phyloP scores from a whole-genome alignment of 1,140 invertebrate species.

The Monomorium pharaonis region DNA sequence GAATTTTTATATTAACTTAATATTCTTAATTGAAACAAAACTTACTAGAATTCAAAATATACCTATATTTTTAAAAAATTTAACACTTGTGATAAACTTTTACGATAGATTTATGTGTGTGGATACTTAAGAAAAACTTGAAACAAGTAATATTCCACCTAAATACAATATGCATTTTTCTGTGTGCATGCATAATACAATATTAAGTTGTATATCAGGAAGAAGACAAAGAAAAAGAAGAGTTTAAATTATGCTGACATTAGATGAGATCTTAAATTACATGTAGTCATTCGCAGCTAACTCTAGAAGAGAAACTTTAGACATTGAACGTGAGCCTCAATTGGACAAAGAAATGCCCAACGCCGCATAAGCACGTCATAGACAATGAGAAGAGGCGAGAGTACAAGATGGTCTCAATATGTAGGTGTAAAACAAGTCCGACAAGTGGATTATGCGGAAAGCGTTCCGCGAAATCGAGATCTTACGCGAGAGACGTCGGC shows the following conservation, averaged over 20 bases:
- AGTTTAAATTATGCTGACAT: neutral
- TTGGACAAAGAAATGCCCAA: neutral
- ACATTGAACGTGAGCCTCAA: neutral
- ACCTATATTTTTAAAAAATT: too few species aligned
- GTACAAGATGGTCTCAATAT: neutral
- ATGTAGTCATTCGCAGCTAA: neutral
- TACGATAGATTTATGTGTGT: too few species aligned
- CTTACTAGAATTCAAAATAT: too few species aligned
- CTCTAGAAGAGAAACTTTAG: neutral
- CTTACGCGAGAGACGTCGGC: neutral
- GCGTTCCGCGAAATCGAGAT: conserved; percentile 43
- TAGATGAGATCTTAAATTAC: neutral
- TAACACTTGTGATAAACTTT: too few species aligned
- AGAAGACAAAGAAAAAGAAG: neutral
- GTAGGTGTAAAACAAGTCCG: neutral
- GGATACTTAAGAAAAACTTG: too few species aligned
- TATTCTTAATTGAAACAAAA: too few species aligned
- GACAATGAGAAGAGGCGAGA: neutral
- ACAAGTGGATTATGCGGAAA: neutral
- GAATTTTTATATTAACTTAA: too few species aligned
- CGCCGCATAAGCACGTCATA: neutral
- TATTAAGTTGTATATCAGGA: neutral
- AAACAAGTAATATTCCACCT: too few species aligned
- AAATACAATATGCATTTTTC: too few species aligned
- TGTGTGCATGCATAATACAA: neutral